Percentiles rank a stretch among this genome's conserved stretches.
phyloP scores from a whole-genome alignment of 2,888 invertebrate genomes.

The Mellilla xanthometata region DNA sequence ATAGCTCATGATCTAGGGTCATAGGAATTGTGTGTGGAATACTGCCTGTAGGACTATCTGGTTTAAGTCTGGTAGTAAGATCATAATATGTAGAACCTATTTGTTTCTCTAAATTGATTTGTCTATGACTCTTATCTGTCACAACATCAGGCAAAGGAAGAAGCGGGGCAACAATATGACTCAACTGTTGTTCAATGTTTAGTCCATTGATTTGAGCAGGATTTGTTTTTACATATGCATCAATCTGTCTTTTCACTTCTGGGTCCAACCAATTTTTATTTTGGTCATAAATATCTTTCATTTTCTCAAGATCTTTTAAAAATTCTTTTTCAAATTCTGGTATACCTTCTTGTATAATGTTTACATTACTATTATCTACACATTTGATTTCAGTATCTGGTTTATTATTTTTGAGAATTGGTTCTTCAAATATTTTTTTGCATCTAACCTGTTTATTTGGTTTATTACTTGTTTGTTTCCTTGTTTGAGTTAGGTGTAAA shows the following conservation, averaged over 20 bases:
- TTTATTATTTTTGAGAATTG: conserved; percentile 54
- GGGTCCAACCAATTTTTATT: conserved; percentile 70
- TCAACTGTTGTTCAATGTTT: background rate
- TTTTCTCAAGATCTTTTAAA: conserved; percentile 55
- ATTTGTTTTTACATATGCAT: conserved; percentile 25
- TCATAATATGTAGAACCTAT: conserved; percentile 11
- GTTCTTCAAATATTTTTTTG: conserved; percentile 70
- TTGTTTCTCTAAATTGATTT: conserved; percentile 12
- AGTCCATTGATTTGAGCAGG: background rate
- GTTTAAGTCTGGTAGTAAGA: too few species aligned
- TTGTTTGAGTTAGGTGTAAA: conserved; percentile 46
- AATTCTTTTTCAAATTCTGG: conserved; percentile 60
- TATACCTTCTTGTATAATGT: conserved; percentile 31
- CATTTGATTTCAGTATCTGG: conserved; percentile 59
- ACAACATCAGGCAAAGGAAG: background rate
- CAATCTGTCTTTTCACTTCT: conserved; percentile 56
- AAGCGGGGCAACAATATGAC: background rate
- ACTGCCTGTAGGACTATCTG: background rate
- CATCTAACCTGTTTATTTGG: conserved; percentile 58
- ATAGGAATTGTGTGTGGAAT: conserved; percentile 18
- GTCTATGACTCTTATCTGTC: background rate
- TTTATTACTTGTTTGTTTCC: conserved; percentile 44
- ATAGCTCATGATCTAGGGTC: background rate
- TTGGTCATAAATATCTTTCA: conserved; percentile 62
- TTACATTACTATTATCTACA: conserved; percentile 50